A percentile compares a stretch with the other conserved stretches of the same genome.
Evolutionary conservation across 2,888 invertebrate genomes (phyloP).

Genomic region (Allophyes oxyacanthae): DNA sequence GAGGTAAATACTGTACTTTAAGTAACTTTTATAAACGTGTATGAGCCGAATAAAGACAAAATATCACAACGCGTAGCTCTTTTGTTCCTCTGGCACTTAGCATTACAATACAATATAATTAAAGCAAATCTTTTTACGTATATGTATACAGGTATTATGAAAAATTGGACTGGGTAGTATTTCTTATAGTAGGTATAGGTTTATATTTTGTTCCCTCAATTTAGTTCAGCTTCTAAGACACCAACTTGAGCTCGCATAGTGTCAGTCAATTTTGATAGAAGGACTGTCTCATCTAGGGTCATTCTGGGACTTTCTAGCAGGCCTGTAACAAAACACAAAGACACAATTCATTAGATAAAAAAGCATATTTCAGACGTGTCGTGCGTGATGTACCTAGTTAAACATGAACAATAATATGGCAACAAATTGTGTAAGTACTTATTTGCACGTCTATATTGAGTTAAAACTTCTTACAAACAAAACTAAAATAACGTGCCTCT

Average conservation of each 20-base stretch:
- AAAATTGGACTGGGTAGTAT: slow-evolving; percentile 41
- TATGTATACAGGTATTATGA: slow-evolving; percentile 28
- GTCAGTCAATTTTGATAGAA: slow-evolving; percentile 92
- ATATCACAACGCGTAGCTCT: slow-evolving; percentile 62
- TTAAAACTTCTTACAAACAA: slow-evolving; percentile 27
- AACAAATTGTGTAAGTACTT: slow-evolving; percentile 20
- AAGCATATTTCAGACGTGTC: slow-evolving; percentile 31
- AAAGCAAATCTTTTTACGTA: slow-evolving; percentile 58
- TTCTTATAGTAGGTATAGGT: slow-evolving; percentile 35
- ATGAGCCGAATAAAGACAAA: slow-evolving; percentile 54
- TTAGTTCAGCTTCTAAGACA: slow-evolving; percentile 75
- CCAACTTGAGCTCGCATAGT: slow-evolving; percentile 92
- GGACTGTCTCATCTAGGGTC: slow-evolving; percentile 91
- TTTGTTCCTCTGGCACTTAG: slow-evolving; percentile 68
- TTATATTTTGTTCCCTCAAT: slow-evolving; percentile 35
- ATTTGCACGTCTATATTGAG: slow-evolving; percentile 34
- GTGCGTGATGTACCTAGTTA: too few relatives aligned
- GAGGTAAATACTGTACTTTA: slow-evolving; percentile 84
- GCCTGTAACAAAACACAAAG: slow-evolving; percentile 80
- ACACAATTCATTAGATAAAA: not conserved
- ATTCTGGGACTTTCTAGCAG: slow-evolving; percentile 92
- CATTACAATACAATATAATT: slow-evolving; percentile 58
- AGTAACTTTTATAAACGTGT: slow-evolving; percentile 58
- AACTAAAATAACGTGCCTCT: slow-evolving; percentile 30
- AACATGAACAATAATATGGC: slow-evolving; percentile 9